A percentile compares a stretch with the other conserved stretches of the same genome.
Evolutionary conservation across 2,797 vertebrate species (phyloP).

Genomic region (Microctenopoma lineatum): DNA sequence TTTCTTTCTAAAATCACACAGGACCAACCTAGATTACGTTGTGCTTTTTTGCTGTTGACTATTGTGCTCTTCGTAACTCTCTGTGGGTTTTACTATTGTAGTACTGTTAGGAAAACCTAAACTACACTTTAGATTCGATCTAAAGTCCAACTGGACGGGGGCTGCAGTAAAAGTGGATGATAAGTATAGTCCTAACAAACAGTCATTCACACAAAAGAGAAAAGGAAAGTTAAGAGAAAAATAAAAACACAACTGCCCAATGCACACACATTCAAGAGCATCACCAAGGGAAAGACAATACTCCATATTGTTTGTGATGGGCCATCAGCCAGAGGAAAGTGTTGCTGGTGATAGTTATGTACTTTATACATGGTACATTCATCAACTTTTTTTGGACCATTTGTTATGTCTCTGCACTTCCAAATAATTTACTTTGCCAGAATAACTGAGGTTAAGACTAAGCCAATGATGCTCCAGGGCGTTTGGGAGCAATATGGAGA

Average conservation of each 20-base stretch:
- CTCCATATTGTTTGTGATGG: constrained; percentile 74
- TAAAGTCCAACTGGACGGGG: background rate
- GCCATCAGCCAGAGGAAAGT: constrained; percentile 10
- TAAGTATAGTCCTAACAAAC: constrained; percentile 20
- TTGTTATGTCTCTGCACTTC: constrained; percentile 30
- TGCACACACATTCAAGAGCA: constrained; percentile 69
- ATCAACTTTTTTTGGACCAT: constrained; percentile 27
- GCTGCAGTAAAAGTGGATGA: constrained; percentile 3
- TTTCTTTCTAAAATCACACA: constrained; percentile 5
- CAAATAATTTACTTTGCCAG: constrained; percentile 30
- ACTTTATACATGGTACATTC: constrained; percentile 25
- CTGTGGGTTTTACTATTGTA: background rate
- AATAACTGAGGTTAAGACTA: constrained; percentile 20
- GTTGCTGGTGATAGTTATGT: constrained; percentile 23
- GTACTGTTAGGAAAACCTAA: constrained; percentile 5
- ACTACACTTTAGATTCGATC: background rate
- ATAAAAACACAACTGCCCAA: constrained; percentile 41
- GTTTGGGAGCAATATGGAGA: constrained; percentile 77
- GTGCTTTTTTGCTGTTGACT: background rate
- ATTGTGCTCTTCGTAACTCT: background rate
- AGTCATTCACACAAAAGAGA: constrained; percentile 57
- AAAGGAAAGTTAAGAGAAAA: constrained; percentile 42
- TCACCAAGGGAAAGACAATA: constrained; percentile 59
- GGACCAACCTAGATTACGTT: background rate
- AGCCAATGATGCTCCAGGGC: constrained; percentile 57